Conservation (phyloP, 2,797 vertebrate genomes). For the Squalus acanthias region DNA sequence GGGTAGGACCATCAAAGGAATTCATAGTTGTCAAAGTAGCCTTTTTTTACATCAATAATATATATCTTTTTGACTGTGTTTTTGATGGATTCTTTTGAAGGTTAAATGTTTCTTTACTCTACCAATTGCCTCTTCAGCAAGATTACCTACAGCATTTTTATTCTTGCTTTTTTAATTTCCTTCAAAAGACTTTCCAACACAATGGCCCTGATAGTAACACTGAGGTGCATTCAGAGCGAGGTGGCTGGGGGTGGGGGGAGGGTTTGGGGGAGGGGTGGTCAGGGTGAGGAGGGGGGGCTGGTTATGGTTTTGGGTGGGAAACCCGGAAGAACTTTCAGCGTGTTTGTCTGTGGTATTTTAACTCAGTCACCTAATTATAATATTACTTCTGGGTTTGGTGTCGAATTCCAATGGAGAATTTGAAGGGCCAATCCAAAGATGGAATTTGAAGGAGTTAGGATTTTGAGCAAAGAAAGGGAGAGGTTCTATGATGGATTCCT, state of each 20-base stretch:
- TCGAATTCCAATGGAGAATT: too few relatives aligned
- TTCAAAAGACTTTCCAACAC: background rate
- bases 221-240: background rate
- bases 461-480: too few relatives aligned
- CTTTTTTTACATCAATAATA: conserved; percentile 16
- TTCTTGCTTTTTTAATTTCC: background rate
- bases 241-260: background rate
- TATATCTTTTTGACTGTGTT: background rate
- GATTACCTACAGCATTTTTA: background rate
- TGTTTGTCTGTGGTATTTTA: background rate
- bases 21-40: background rate
- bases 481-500: too few relatives aligned
- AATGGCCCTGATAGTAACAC: background rate
- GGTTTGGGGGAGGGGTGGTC: background rate
- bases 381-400: background rate
- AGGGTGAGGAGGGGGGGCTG: too few relatives aligned
- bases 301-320: background rate
- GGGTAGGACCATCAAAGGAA: background rate
- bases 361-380: background rate
- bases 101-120: background rate
- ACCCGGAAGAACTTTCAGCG: background rate
- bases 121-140: background rate
- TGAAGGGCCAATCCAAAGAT: too few relatives aligned
- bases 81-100: conserved; percentile 26
- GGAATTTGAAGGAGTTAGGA: too few relatives aligned